phyloP scores from a whole-genome alignment of 2,113 vertebrate genomes.

The Neodon shergylaensis region DNA sequence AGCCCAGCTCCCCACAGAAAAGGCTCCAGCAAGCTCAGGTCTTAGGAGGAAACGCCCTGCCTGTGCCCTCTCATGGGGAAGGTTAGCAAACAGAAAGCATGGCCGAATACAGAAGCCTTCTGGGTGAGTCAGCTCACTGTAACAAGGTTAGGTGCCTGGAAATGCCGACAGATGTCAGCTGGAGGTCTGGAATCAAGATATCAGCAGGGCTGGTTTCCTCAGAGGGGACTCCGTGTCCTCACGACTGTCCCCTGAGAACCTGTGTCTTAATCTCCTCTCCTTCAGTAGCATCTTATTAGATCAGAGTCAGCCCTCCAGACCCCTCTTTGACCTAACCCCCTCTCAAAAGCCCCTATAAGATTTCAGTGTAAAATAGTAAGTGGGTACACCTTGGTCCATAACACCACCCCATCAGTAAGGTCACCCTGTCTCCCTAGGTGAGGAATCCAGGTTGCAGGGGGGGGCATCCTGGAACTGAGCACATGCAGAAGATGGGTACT shows the following conservation, averaged over 20 bases:
- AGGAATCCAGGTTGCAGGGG: neutral
- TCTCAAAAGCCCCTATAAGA: neutral
- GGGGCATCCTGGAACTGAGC: neutral
- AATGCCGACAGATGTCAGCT: neutral
- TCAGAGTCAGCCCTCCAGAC: neutral
- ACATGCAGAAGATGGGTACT: too few species aligned
- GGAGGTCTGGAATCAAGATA: neutral
- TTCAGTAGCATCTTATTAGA: too few species aligned
- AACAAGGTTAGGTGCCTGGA: too few species aligned
- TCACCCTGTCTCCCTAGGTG: neutral
- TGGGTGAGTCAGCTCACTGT: accelerated
- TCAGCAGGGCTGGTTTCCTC: accelerated
- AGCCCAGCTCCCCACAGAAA: neutral
- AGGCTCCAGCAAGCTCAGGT: neutral
- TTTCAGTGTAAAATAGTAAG: neutral
- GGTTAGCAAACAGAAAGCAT: neutral
- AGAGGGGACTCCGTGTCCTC: neutral
- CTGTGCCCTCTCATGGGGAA: neutral
- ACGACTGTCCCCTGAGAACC: neutral
- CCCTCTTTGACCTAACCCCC: neutral
- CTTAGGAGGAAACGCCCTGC: neutral
- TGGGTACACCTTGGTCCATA: too few species aligned
- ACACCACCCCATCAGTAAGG: neutral
- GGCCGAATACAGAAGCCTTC: neutral
- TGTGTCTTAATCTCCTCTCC: neutral